phyloP scores from a whole-genome alignment of 2,888 invertebrate species.

The Stenoptilia bipunctidactyla region DNA sequence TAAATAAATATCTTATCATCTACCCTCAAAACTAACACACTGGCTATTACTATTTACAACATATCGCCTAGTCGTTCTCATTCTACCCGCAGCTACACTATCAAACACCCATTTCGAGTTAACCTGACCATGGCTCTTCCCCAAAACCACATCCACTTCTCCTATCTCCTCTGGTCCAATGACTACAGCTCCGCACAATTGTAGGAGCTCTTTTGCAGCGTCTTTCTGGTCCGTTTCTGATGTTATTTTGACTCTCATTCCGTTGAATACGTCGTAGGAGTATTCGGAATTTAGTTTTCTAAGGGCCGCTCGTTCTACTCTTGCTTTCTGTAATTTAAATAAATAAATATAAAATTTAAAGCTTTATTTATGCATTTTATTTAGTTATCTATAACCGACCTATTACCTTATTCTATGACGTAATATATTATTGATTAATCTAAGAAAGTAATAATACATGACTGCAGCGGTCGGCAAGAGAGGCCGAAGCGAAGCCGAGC shows the following conservation, averaged over 20 bases:
- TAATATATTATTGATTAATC: too few relatives aligned
- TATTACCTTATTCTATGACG: too few relatives aligned
- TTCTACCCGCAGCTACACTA: slow-evolving; percentile 40
- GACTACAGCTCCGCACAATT: slow-evolving; percentile 40
- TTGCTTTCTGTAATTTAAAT: slow-evolving; percentile 52
- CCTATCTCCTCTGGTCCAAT: slow-evolving; percentile 1
- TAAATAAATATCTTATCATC: too few relatives aligned
- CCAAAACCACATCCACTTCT: slow-evolving; percentile 33
- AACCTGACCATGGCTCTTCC: slow-evolving; percentile 28
- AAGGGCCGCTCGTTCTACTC: slow-evolving; percentile 41
- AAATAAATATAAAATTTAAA: too few relatives aligned
- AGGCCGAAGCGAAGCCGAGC: too few relatives aligned
- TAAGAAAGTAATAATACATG: too few relatives aligned
- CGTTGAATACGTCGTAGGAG: slow-evolving; percentile 47
- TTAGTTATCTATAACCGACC: too few relatives aligned
- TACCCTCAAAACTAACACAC: background rate
- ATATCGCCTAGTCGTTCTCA: slow-evolving; percentile 41
- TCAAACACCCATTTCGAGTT: slow-evolving; percentile 55
- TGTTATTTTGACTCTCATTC: slow-evolving; percentile 32
- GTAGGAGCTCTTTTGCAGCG: slow-evolving; percentile 31
- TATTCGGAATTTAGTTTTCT: slow-evolving; percentile 34
- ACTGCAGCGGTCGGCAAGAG: too few relatives aligned
- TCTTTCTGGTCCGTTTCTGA: slow-evolving; percentile 29
- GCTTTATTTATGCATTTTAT: too few relatives aligned
- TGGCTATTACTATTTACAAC: slow-evolving; percentile 8